Percentiles rank a stretch among this genome's conserved stretches.
Evolutionary conservation across 2,113 vertebrate species (phyloP).

Genomic region (Aplodontia rufa): DNA sequence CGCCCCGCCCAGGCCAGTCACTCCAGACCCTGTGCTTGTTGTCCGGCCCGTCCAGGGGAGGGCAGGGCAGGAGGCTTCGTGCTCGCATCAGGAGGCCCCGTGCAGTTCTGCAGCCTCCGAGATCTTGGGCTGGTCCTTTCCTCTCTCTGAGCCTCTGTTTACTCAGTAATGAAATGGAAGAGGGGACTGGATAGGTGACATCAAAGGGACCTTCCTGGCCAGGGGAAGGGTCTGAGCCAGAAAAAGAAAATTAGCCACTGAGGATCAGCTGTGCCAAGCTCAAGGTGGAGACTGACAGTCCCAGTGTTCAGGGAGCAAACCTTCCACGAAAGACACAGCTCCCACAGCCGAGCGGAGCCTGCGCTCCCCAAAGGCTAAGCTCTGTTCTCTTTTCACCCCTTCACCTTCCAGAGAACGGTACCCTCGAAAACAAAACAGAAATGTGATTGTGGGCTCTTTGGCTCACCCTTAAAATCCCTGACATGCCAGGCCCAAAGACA

Average conservation of each 20-base stretch:
- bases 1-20: constrained; percentile 12
- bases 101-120: not conserved
- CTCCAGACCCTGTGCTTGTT: not conserved
- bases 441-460: not conserved
- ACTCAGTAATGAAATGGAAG: not conserved
- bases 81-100: not conserved
- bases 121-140: not conserved
- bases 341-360: not conserved
- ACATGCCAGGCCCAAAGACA: not conserved
- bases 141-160: not conserved
- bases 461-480: not conserved
- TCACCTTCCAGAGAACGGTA: not conserved
- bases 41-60: not conserved
- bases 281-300: not conserved
- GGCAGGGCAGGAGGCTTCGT: not conserved
- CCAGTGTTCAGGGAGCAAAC: not conserved
- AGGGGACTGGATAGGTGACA: fast-evolving
- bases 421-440: not conserved
- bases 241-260: not conserved
- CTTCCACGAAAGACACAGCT: fast-evolving
- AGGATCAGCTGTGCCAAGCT: not conserved
- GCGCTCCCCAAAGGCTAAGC: not conserved
- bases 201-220: not conserved
- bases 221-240: not conserved
- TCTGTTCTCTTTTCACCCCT: not conserved